Evolutionary conservation across 1,140 invertebrate genomes (phyloP).

Genomic region (Callitettix versicolor): DNA sequence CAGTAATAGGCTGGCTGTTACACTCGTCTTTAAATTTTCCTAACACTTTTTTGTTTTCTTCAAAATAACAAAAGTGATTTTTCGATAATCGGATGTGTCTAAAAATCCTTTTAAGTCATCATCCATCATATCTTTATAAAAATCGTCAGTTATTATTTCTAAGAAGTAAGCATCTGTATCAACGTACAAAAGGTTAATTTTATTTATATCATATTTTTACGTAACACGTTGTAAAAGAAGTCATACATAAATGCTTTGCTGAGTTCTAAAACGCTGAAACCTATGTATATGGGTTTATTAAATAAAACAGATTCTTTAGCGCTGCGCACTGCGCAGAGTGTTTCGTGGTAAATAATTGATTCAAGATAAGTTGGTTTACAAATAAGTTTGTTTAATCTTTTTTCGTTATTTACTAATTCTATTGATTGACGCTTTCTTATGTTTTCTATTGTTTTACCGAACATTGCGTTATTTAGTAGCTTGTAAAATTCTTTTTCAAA

Average conservation of each 20-base stretch:
- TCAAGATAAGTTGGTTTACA: conserved; percentile 21
- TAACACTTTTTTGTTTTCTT: conserved; percentile 33
- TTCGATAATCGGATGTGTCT: conserved; percentile 21
- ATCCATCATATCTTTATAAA: conserved; percentile 18
- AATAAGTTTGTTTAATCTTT: no score
- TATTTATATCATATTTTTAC: conserved; percentile 2
- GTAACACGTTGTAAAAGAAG: conserved; percentile 18
- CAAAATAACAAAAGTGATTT: conserved; percentile 15
- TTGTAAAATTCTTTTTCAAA: no score
- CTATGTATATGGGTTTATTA: conserved; percentile 18
- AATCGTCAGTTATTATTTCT: conserved; percentile 22
- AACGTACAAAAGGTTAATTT: conserved; percentile 29
- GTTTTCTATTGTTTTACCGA: no score
- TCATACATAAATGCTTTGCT: conserved; percentile 21
- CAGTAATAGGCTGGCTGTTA: conserved; percentile 29
- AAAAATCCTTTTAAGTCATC: conserved; percentile 11
- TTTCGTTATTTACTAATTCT: no score
- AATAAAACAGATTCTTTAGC: conserved; percentile 9
- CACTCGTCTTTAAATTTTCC: conserved; percentile 41
- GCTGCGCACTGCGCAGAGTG: conserved; percentile 14
- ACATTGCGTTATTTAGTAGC: no score
- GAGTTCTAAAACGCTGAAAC: conserved; percentile 17
- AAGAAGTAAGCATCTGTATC: conserved; percentile 34
- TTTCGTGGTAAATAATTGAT: conserved; percentile 16
- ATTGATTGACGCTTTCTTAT: no score